Conservation (phyloP, 2,113 vertebrate species). For the Saccopteryx bilineata region DNA sequence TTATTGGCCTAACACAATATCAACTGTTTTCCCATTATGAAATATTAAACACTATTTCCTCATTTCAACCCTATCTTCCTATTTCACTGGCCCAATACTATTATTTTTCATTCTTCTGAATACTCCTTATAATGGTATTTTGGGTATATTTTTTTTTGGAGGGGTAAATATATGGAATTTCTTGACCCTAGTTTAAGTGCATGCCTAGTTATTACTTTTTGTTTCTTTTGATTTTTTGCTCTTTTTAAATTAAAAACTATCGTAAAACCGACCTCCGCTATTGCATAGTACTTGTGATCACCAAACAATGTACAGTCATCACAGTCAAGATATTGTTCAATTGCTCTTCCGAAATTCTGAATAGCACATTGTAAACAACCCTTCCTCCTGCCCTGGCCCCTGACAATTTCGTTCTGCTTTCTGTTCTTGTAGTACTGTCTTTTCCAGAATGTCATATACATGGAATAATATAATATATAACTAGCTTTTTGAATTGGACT, state of each 20-base stretch:
- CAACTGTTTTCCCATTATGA: neutral
- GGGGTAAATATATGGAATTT: neutral
- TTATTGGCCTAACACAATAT: neutral
- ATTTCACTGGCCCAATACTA: neutral
- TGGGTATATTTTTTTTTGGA: neutral
- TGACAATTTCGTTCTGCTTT: neutral
- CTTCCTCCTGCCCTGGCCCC: neutral
- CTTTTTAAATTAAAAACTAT: neutral
- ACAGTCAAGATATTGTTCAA: neutral
- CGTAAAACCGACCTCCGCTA: neutral
- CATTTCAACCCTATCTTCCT: neutral
- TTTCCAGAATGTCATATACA: neutral
- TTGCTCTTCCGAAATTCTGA: neutral
- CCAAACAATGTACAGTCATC: neutral
- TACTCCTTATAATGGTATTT: neutral
- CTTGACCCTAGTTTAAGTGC: neutral
- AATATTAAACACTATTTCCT: neutral
- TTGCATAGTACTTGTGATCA: neutral
- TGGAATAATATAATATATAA: neutral
- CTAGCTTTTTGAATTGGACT: neutral
- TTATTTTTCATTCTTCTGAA: conserved; percentile 11
- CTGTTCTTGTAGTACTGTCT: neutral
- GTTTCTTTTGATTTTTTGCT: conserved; percentile 6
- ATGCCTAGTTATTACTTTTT: neutral
- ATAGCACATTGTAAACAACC: neutral